phyloP scores from a whole-genome alignment of 1,140 invertebrate species.

The Callitettix versicolor region DNA sequence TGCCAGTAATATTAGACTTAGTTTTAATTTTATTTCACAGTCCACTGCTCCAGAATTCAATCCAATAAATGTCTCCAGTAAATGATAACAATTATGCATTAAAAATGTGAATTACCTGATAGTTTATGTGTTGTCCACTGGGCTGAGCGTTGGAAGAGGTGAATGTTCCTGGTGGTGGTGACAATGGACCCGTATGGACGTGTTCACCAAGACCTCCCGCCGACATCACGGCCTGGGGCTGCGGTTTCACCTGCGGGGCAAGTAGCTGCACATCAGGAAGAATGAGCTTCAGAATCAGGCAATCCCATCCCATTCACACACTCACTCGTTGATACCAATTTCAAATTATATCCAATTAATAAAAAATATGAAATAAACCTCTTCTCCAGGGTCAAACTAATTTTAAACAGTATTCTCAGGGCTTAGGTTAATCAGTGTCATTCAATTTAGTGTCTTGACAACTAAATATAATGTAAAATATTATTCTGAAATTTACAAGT shows the following conservation, averaged over 20 bases:
- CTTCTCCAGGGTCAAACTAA: too few relatives aligned
- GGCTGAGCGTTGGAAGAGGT: conserved; percentile 37
- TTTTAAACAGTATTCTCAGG: too few relatives aligned
- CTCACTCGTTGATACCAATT: neutral
- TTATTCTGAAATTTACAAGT: too few relatives aligned
- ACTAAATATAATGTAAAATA: too few relatives aligned
- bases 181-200: conserved; percentile 7
- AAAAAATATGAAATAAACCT: too few relatives aligned
- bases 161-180: conserved; percentile 7
- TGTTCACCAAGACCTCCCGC: conserved; percentile 1
- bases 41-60: too few relatives aligned
- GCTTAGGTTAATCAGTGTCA: too few relatives aligned
- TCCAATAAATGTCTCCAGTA: too few relatives aligned
- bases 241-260: conserved; percentile 57
- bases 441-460: too few relatives aligned
- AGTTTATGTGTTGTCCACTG: conserved; percentile 39
- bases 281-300: conserved; percentile 9
- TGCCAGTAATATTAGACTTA: too few relatives aligned
- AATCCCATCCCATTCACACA: neutral
- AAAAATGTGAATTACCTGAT: conserved; percentile 43
- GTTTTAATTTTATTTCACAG: too few relatives aligned
- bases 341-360: neutral
- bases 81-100: too few relatives aligned
- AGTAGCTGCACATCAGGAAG: conserved; percentile 42
- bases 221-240: conserved; percentile 45